These are phyloP conservation scores for Aphelenchoides avenae DNA, from an alignment of 1,140 invertebrate genomes.

Conservation along the genomic window DNA sequence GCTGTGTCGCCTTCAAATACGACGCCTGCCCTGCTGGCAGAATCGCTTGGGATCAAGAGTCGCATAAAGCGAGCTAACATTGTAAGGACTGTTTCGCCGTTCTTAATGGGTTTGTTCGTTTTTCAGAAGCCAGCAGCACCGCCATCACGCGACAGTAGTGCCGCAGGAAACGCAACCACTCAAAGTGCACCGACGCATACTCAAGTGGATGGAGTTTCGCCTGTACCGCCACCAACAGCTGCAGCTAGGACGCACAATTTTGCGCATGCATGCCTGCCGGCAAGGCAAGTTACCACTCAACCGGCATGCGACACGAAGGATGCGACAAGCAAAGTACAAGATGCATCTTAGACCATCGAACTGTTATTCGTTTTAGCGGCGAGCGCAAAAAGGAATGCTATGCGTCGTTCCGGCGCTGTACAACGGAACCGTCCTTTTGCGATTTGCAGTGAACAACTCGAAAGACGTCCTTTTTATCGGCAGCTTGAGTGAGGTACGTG, in stretches of 20 bases:
- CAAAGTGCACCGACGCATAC: no score
- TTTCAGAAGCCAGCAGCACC: constrained; percentile 4
- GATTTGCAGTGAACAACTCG: constrained; percentile 36
- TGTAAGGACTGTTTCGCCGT: neutral
- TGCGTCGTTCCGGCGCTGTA: constrained; percentile 66
- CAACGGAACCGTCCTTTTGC: constrained; percentile 71
- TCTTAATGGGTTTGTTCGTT: constrained; percentile 1
- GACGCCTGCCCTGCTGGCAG: no score
- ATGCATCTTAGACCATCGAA: neutral
- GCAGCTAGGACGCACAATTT: neutral
- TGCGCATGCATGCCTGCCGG: constrained; percentile 31
- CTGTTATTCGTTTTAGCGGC: neutral
- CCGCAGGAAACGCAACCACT: no score
- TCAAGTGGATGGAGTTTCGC: no score
- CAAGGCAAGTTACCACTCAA: constrained; percentile 35
- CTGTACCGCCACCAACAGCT: neutral
- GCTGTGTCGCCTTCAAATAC: no score
- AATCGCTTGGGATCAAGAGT: no score
- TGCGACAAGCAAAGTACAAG: constrained; percentile 5
- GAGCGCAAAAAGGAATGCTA: constrained; percentile 3
- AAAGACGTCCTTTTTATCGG: constrained; percentile 63
- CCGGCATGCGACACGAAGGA: constrained; percentile 29
- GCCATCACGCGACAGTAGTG: neutral
- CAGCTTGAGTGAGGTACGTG: constrained; percentile 62
- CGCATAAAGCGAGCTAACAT: no score